phyloP scores from a whole-genome alignment of 2,888 invertebrate genomes.

The Meloe dianella region DNA sequence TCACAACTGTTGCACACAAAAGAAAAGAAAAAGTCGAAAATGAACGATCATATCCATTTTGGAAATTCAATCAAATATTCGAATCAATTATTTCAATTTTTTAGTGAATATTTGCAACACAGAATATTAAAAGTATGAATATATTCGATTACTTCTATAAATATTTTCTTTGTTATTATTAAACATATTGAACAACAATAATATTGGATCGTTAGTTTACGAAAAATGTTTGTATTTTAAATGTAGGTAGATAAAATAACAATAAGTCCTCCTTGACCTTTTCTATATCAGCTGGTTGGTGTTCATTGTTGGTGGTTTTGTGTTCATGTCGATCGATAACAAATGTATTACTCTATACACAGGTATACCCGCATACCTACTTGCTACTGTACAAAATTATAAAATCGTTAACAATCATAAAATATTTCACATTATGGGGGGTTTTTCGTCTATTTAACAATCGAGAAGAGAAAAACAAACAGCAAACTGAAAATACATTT shows the following conservation, averaged over 20 bases:
- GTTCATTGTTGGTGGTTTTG: not conserved
- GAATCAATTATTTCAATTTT: too few species aligned
- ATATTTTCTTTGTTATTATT: too few species aligned
- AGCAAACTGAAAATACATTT: too few species aligned
- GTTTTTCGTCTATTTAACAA: too few species aligned
- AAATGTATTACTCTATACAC: not conserved
- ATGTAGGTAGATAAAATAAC: not conserved
- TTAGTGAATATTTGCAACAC: too few species aligned
- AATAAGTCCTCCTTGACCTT: not conserved
- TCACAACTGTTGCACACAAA: conserved; percentile 11
- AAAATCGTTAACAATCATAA: not conserved
- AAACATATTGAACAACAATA: too few species aligned
- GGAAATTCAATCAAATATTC: not conserved
- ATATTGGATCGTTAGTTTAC: not conserved
- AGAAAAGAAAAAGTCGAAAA: not conserved
- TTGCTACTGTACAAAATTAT: too few species aligned
- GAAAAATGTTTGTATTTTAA: not conserved
- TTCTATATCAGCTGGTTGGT: conserved; percentile 8
- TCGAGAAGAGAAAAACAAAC: too few species aligned
- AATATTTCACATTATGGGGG: not conserved
- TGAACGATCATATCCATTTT: not conserved
- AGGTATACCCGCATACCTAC: too few species aligned
- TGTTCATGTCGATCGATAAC: not conserved
- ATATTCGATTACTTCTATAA: too few species aligned
- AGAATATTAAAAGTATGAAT: too few species aligned